Evolutionary conservation across 1,140 invertebrate genomes (phyloP).

Genomic region (Aphaenogaster rudis): DNA sequence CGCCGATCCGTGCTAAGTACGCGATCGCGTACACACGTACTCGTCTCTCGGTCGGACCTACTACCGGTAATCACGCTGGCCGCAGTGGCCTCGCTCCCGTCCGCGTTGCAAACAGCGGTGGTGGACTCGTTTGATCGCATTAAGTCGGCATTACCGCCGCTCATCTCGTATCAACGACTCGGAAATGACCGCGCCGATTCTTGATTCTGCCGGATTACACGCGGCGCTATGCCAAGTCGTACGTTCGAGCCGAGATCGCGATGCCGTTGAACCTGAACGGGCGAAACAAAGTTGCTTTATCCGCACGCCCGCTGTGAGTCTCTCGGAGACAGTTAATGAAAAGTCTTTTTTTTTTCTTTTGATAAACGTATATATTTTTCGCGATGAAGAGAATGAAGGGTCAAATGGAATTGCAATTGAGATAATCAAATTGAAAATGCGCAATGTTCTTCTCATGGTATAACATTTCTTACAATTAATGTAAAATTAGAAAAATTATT

Average conservation of each 20-base stretch:
- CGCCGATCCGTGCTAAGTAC: slow-evolving; percentile 51
- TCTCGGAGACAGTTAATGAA: background rate
- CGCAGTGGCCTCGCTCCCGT: slow-evolving; percentile 41
- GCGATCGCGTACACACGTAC: slow-evolving; percentile 46
- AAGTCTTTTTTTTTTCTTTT: background rate
- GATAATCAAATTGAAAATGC: background rate
- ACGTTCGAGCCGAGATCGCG: background rate
- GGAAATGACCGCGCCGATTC: slow-evolving; percentile 38
- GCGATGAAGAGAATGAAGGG: background rate
- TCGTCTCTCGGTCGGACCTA: slow-evolving; percentile 16
- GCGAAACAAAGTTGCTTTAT: slow-evolving; percentile 6
- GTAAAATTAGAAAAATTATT: too few relatives aligned
- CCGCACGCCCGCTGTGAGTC: background rate
- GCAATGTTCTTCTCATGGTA: background rate
- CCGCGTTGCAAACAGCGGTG: slow-evolving; percentile 48
- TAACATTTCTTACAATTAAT: background rate
- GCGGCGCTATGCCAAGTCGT: slow-evolving; percentile 11
- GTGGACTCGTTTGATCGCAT: slow-evolving; percentile 75
- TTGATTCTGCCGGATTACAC: slow-evolving; percentile 45
- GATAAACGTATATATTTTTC: background rate
- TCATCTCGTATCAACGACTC: slow-evolving; percentile 56
- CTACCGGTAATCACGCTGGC: slow-evolving; percentile 59
- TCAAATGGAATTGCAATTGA: background rate
- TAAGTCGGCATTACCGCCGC: slow-evolving; percentile 77
- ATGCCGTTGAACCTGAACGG: slow-evolving; percentile 24